Percentiles rank a stretch among this genome's conserved stretches.
These are phyloP conservation scores for Zaprionus ornatus DNA, from an alignment of 1,140 invertebrate species.

Conservation along the genomic window DNA sequence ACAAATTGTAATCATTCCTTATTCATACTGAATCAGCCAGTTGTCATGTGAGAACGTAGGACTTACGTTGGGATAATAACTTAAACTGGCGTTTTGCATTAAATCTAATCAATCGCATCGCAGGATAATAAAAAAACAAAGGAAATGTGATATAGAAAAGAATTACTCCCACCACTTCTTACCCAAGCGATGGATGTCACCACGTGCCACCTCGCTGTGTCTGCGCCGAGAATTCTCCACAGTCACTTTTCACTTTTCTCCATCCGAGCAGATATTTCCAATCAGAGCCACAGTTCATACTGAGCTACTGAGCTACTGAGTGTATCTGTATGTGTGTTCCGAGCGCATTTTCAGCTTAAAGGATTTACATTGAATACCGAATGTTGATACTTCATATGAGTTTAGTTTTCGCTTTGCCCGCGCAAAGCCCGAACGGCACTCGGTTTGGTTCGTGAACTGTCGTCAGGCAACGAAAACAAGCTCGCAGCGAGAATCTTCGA, in stretches of 20 bases:
- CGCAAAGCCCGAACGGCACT: background rate
- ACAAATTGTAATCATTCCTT: no score
- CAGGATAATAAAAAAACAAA: conserved; percentile 2
- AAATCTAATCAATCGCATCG: conserved; percentile 26
- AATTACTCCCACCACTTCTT: conserved; percentile 1
- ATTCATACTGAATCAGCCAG: background rate
- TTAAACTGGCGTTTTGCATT: conserved; percentile 26
- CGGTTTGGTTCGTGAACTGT: conserved; percentile 33
- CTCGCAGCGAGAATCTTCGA: conserved; percentile 61
- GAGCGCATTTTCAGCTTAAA: conserved; percentile 76
- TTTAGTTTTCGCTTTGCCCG: conserved; percentile 61
- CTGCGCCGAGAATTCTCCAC: conserved; percentile 18
- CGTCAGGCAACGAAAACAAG: conserved; percentile 29
- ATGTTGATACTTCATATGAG: conserved; percentile 79
- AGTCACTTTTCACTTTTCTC: conserved; percentile 44
- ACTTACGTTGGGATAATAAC: conserved; percentile 25
- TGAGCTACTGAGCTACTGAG: background rate
- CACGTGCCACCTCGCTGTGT: conserved; percentile 10
- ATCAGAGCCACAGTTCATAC: conserved; percentile 29
- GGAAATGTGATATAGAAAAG: background rate
- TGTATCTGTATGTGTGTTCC: conserved; percentile 21
- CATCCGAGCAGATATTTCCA: conserved; percentile 25
- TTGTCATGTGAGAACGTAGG: background rate
- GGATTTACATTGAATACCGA: conserved; percentile 78
- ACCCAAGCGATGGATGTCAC: conserved; percentile 22